phyloP scores from a whole-genome alignment of 2,888 invertebrate species.

The Eilema depressum region DNA sequence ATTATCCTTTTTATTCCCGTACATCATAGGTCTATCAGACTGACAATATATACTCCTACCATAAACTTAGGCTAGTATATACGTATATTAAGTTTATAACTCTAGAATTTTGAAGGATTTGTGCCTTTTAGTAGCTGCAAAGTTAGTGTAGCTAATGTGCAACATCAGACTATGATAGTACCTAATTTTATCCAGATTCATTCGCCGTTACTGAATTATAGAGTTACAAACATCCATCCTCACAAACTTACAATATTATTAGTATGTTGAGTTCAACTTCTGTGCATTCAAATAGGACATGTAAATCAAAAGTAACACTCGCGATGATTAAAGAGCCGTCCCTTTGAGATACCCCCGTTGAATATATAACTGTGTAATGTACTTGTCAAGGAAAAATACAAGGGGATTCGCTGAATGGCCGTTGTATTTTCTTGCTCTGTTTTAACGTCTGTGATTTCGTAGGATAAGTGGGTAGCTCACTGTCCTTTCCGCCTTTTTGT shows the following conservation, averaged over 20 bases:
- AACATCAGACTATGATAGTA: too few species aligned
- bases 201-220: background rate
- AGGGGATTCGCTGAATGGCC: conserved; percentile 27
- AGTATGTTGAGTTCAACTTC: conserved; percentile 27
- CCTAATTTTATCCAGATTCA: background rate
- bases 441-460: conserved; percentile 12
- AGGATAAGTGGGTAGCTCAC: background rate
- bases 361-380: conserved; percentile 60
- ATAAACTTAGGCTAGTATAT: too few species aligned
- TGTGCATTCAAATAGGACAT: conserved; percentile 13
- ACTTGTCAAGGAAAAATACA: conserved; percentile 53
- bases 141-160: too few species aligned
- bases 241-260: background rate
- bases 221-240: too few species aligned
- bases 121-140: too few species aligned
- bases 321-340: conserved; percentile 58
- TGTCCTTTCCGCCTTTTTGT: background rate
- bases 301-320: conserved; percentile 58
- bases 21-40: too few species aligned
- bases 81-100: too few species aligned
- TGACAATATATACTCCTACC: too few species aligned
- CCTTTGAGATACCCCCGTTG: conserved; percentile 49
- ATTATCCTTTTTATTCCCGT: too few species aligned
- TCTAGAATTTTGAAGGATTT: too few species aligned
- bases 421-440: conserved; percentile 23